Percentiles rank a stretch among this genome's conserved stretches.
These are phyloP conservation scores for Speoplatyrhinus poulsoni DNA, from an alignment of 2,113 vertebrate species.

Conservation along the genomic window DNA sequence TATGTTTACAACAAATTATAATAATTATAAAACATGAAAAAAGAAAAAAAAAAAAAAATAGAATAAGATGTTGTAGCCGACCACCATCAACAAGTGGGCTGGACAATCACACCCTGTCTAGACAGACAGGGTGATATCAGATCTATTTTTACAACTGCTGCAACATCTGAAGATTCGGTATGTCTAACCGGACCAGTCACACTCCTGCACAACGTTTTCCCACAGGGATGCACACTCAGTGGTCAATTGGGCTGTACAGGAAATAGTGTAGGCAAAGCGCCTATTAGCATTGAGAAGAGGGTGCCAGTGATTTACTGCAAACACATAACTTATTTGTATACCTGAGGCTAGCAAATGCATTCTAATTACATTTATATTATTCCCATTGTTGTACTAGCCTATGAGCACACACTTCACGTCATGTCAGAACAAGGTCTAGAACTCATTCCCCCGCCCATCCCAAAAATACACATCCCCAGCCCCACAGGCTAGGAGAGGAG, in stretches of 20 bases:
- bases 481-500: conserved; percentile 36
- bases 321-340: not conserved
- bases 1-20: not conserved
- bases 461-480: conserved; percentile 16
- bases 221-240: not conserved
- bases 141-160: conserved; percentile 33
- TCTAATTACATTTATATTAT: not conserved
- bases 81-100: conserved; percentile 43
- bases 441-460: not conserved
- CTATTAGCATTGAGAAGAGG: not conserved
- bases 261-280: not conserved
- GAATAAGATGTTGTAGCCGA: conserved; percentile 34
- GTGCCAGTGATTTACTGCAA: not conserved
- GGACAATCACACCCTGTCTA: conserved; percentile 52
- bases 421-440: conserved; percentile 10
- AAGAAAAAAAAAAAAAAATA: not conserved
- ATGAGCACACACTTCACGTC: conserved; percentile 16
- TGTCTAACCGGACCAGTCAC: not conserved
- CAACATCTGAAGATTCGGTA: conserved; percentile 11
- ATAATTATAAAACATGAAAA: not conserved
- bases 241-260: not conserved
- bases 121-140: conserved; percentile 34
- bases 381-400: not conserved
- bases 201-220: not conserved
- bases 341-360: not conserved